Evolutionary conservation across 2,797 vertebrate species (phyloP).

Genomic region (Aratinga solstitialis): DNA sequence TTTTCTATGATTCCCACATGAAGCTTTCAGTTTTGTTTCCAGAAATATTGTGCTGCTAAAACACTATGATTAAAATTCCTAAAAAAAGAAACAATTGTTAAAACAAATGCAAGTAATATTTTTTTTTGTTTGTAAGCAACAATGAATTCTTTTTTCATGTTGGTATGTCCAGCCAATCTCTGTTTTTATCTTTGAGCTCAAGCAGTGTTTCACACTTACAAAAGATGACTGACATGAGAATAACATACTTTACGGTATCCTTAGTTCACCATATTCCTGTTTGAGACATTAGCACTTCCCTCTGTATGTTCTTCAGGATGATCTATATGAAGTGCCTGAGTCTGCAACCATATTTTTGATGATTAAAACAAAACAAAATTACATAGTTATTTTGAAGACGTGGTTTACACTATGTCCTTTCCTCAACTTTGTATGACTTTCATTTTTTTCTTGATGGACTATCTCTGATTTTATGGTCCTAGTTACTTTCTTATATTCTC

Average conservation of each 20-base stretch:
- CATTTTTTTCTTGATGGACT: not conserved
- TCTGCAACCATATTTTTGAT: not conserved
- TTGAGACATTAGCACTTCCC: not conserved
- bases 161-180: not conserved
- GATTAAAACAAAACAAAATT: not conserved
- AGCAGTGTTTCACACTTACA: not conserved
- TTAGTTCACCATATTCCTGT: not conserved
- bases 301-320: not conserved
- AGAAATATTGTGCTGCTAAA: not conserved
- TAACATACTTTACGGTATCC: not conserved
- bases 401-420: not conserved
- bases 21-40: not conserved
- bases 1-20: not conserved
- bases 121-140: not conserved
- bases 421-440: not conserved
- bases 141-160: not conserved
- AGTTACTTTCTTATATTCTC: not conserved
- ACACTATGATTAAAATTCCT: not conserved
- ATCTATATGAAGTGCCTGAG: not conserved
- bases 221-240: not conserved
- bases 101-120: not conserved
- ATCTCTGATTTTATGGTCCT: not conserved
- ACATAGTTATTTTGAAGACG: not conserved
- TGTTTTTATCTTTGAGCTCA: not conserved
- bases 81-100: not conserved